A percentile compares a stretch with the other conserved stretches of the same genome.
These are phyloP conservation scores for Nezara viridula DNA, from an alignment of 2,888 invertebrate species.

Conservation along the genomic window DNA sequence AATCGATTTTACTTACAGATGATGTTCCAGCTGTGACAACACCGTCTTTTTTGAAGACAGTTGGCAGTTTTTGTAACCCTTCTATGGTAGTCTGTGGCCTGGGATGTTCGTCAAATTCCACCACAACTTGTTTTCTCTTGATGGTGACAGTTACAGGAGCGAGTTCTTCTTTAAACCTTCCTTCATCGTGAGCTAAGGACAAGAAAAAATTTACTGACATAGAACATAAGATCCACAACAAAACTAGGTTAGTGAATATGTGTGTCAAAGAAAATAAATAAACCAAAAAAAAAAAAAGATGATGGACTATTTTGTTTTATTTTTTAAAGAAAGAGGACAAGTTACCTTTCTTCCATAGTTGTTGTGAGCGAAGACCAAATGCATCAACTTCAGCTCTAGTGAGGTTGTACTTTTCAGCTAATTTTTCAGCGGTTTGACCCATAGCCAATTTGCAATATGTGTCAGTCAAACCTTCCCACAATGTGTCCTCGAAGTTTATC, in stretches of 20 bases:
- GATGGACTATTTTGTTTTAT: too few species aligned
- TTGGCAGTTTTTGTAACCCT: slow-evolving; percentile 84
- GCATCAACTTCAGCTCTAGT: slow-evolving; percentile 87
- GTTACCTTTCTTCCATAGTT: slow-evolving; percentile 87
- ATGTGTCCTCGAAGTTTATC: slow-evolving; percentile 85
- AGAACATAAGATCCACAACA: too few species aligned
- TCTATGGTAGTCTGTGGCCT: slow-evolving; percentile 90
- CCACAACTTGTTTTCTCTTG: slow-evolving; percentile 83
- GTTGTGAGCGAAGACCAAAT: slow-evolving; percentile 88
- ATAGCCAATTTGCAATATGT: slow-evolving; percentile 91
- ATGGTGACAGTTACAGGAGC: slow-evolving; percentile 86
- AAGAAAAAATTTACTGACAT: background rate
- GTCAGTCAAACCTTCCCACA: slow-evolving; percentile 93
- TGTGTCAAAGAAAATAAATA: too few species aligned
- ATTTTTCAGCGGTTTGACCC: slow-evolving; percentile 95
- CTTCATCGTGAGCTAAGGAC: slow-evolving; percentile 83
- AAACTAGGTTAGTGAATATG: too few species aligned
- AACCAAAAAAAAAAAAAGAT: too few species aligned
- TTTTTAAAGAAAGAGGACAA: too few species aligned
- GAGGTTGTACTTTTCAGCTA: slow-evolving; percentile 87
- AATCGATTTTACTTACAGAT: slow-evolving; percentile 77
- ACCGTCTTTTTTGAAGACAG: slow-evolving; percentile 95
- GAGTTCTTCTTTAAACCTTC: slow-evolving; percentile 91
- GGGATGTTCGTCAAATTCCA: slow-evolving; percentile 94
- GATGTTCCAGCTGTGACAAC: slow-evolving; percentile 96